A percentile compares a stretch with the other conserved stretches of the same genome.
Conservation (phyloP, 64 coral and sea anemone species). For the Dendronephthya gigantea region DNA sequence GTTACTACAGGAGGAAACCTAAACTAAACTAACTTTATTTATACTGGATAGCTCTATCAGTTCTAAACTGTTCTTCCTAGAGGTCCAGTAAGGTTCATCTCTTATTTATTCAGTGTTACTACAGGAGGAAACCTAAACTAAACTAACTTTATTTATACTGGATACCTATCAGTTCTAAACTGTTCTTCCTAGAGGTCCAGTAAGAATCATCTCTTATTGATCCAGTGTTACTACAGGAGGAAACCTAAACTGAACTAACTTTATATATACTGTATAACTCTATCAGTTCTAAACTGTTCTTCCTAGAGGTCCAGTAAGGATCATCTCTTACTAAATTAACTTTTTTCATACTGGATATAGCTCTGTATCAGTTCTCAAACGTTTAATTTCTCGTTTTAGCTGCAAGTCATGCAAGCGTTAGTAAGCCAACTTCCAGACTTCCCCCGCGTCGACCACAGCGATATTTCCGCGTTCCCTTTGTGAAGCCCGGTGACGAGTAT, state of each 20-base stretch:
- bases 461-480: slow-evolving; percentile 80
- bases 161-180: neutral
- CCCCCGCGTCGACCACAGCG: slow-evolving; percentile 73
- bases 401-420: neutral
- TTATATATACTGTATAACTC: neutral
- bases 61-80: no score
- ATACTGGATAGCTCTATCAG: no score
- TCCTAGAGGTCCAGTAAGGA: neutral
- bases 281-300: neutral
- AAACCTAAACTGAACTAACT: neutral
- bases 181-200: neutral
- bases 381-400: neutral
- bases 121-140: no score
- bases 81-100: no score
- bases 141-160: neutral
- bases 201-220: neutral
- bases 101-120: no score
- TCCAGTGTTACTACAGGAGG: neutral
- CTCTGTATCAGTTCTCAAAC: no score
- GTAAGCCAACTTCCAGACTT: slow-evolving; percentile 19
- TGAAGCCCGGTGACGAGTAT: slow-evolving; percentile 55
- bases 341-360: no score
- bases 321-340: neutral
- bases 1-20: no score
- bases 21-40: no score